Base-by-base conservation (phyloP, 1,140 invertebrate genomes). In the Bombus cullumanus region DNA sequence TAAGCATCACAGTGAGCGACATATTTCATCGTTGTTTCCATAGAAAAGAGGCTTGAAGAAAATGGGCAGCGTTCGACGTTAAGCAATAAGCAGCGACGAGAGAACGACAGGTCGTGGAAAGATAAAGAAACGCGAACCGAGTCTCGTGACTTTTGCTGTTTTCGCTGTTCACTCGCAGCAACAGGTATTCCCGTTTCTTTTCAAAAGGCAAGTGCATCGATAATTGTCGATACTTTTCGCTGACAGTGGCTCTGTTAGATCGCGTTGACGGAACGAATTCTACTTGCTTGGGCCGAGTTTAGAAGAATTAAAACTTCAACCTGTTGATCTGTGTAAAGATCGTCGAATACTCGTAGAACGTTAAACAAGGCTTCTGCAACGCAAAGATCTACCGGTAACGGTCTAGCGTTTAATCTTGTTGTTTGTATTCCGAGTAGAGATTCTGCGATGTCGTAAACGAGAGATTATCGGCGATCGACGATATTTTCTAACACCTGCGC, bases 401-500 rank as follows among this genome's bases (percentile, higher is more conserved):
- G 5, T 64, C 5, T 3, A 18, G 13, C 2, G 64, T 66, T 62
- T 62, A 62, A 62, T 12, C 28, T 13, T 12, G 59, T 28, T 28
- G 25, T 25, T 59, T 12, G 57, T 25, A 10, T 59, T 25, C 22
- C 57, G 22, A 25, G 59, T 28, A n/a, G 59, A 62, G 28, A n/a
- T 18, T 0, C 68, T n/a, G n/a, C 15, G 39, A 13, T 47, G 25
- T 41, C 39, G 39, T 59, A 37, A 53, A 53, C 47, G 47, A 28
- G 37, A n/a, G 47, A 81, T 81, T 64, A 82, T 82, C 39, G 39
- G 2, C 53, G 41, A 37, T 37, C 41, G 62, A 31, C 43, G 81
- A 83, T 77, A 83, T 69, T 83, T 83, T 83, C 82, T 69, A 78
- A 83, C 74, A 83, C 62, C 74, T 78, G 82, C 64, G 64, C 74